Conservation (phyloP, 1,140 invertebrate species). For the Euschistus heros region DNA sequence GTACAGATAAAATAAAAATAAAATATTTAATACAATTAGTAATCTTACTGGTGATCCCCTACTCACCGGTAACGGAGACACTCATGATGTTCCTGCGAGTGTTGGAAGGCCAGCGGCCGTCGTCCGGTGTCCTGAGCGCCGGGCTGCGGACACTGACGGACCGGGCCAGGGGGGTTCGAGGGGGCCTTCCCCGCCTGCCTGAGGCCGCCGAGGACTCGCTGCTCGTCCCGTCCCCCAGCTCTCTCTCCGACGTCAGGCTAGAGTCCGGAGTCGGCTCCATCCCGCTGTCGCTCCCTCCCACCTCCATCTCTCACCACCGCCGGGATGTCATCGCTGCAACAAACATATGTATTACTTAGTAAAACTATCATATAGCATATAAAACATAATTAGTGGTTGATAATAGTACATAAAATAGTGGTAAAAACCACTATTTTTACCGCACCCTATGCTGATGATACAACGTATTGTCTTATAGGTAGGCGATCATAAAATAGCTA, state of each 20-base stretch:
- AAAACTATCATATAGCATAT: too few relatives aligned
- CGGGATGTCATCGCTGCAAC: too few relatives aligned
- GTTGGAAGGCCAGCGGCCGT: conserved; percentile 51
- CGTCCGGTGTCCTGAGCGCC: conserved; percentile 34
- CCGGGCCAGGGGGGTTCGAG: not conserved
- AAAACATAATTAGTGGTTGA: too few relatives aligned
- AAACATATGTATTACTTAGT: too few relatives aligned
- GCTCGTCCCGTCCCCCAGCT: conserved; percentile 18
- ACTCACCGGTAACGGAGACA: not conserved
- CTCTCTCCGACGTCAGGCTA: conserved; percentile 44
- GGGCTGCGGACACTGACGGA: conserved; percentile 2
- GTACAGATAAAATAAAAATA: too few relatives aligned
- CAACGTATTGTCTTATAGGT: too few relatives aligned
- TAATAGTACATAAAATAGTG: too few relatives aligned
- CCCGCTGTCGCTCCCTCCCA: conserved; percentile 52
- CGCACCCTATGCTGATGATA: too few relatives aligned
- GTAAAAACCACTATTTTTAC: too few relatives aligned
- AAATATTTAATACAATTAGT: too few relatives aligned
- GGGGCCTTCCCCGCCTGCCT: conserved; percentile 34
- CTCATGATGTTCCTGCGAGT: conserved; percentile 26
- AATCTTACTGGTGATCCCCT: not conserved
- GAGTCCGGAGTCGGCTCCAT: conserved; percentile 54
- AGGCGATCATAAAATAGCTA: too few relatives aligned
- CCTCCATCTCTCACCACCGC: conserved; percentile 6
- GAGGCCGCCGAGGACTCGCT: conserved; percentile 60